Base-by-base conservation (phyloP, 1,140 invertebrate species). In the Spodoptera litura region DNA sequence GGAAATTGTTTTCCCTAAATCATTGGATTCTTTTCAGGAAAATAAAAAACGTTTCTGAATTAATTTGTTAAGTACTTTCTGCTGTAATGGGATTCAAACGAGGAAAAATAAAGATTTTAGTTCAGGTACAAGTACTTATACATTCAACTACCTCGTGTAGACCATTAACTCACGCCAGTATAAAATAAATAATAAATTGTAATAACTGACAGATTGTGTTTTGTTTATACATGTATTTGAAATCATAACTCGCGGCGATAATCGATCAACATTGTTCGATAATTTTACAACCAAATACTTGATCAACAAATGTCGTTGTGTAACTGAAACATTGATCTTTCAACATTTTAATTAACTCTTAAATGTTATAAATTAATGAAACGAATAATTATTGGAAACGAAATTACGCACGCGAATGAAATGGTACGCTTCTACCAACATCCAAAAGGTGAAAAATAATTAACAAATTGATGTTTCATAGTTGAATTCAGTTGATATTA, bases 381-480 rank as follows among this genome's bases (percentile, higher is more conserved):
- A 52, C 51, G 59, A 75, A 38, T 49, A 52, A 75, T 53, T 3
- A 20, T 20, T n/a, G 6, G 27, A 64, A 75, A 55, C 49, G 44
- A 64, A 53, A 64, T 75, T 75, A 64, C 49, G 55, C 31, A 53
- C 72, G 52, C 20, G 56, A 52, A 27, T 62, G 58, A 62, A 75
- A 52, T 53, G n/a, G 38, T 5, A 74, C 35, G 58, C 52, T 64
- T 64, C 58, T 64, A 51, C 5, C 49, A 53, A 61, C 44, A 61
- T 55, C 4, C 25, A 64, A 75, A 75, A 62, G 73, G 27, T 75
- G 56, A 51, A 75, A 75, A 75, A 53, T 75, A 75, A 75, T 75
- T 75, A 75, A 64, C 49, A 64, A 75, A 75, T 75, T 75, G 59
- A 64, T 75, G 44, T 75, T 64, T 62, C 73, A 38, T 51, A 75